Percentiles rank a stretch among this genome's conserved stretches.
phyloP scores from a whole-genome alignment of 2,888 invertebrate genomes.

The Ophion obscuratus region DNA sequence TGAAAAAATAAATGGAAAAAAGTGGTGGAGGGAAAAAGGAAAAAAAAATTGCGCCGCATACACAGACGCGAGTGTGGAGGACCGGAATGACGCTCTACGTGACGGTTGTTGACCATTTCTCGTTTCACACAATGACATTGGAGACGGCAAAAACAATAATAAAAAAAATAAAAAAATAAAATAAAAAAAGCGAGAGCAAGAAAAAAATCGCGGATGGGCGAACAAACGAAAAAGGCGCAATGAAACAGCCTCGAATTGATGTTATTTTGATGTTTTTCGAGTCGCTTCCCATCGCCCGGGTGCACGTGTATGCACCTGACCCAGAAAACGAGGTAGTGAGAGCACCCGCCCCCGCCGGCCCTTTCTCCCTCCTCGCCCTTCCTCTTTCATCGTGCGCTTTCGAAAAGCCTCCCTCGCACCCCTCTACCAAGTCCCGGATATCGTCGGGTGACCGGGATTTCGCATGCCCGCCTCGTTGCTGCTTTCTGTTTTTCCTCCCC shows the following conservation, averaged over 20 bases:
- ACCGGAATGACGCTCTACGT: conserved; percentile 48
- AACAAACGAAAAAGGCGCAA: conserved; percentile 14
- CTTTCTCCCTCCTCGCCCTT: not conserved
- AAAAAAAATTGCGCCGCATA: conserved; percentile 14
- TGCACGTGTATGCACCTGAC: conserved; percentile 48
- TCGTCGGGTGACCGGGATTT: conserved; percentile 34
- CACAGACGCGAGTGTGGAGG: conserved; percentile 23
- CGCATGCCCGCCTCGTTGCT: too few relatives aligned
- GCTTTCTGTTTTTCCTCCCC: too few relatives aligned
- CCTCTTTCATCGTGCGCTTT: too few relatives aligned
- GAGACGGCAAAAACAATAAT: conserved; percentile 10
- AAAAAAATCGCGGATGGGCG: conserved; percentile 11
- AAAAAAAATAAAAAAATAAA: conserved; percentile 17
- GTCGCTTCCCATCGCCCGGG: conserved; percentile 19
- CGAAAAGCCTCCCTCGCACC: not conserved
- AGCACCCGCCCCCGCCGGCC: not conserved
- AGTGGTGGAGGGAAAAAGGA: not conserved
- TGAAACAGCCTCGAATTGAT: conserved; percentile 52
- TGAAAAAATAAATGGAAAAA: conserved; percentile 19
- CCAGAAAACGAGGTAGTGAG: conserved; percentile 46
- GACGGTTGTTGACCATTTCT: conserved; percentile 56
- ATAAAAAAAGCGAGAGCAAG: not conserved
- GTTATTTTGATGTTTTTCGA: conserved; percentile 57
- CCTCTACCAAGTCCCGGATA: conserved; percentile 26
- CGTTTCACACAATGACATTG: conserved; percentile 37